Base-by-base conservation (phyloP, 1,140 invertebrate species). In the Pararge aegeria region DNA sequence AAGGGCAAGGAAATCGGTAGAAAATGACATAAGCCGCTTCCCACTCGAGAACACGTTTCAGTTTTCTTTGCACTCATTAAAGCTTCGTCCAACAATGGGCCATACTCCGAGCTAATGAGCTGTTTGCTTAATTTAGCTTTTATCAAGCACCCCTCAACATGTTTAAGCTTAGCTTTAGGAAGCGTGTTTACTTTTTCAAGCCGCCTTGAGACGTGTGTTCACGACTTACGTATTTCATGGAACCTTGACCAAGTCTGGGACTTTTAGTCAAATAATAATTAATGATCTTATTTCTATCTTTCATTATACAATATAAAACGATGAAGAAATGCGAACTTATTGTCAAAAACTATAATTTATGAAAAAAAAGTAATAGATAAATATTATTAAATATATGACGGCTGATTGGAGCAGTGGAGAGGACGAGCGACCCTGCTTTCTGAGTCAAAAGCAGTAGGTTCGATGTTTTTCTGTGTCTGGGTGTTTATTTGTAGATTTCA, bases 31-130 rank as follows among this genome's bases (percentile, higher is more conserved):
- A 46, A 46, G 18, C 16, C 6, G 6, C 12, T 21, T 19, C 13
- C 10, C 12, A 20, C 42, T 46, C 16, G 42, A 20, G 20, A 20
- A 46, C 42, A 46, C 16, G 42, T 46, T 46, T 46, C 18, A 46
- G 19, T 46, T 46, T 46, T 46, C 42, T 46, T 46, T 46, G 42
- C 42, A 46, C 42, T 46, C 42, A 46, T 46, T 46, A 46, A 42
- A 20, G 18, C 42, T 5, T 20, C 42, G 18, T 18, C 18, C 42
- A 46, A 46, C 42, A 46, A 46, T 46, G 10, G 42, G 2, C 19
- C 15, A 20, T 12, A 46, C 42, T 46, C 42, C 13, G 6, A 19
- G 42, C 42, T 46, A 46, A 46, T 46, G 42, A 46, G 42, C 16
- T 46, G 42, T 46, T 46, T 46, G 19, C 19, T 46, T 46, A 46